Conservation (phyloP, 2,888 invertebrate genomes). For the Eilema caniola region DNA sequence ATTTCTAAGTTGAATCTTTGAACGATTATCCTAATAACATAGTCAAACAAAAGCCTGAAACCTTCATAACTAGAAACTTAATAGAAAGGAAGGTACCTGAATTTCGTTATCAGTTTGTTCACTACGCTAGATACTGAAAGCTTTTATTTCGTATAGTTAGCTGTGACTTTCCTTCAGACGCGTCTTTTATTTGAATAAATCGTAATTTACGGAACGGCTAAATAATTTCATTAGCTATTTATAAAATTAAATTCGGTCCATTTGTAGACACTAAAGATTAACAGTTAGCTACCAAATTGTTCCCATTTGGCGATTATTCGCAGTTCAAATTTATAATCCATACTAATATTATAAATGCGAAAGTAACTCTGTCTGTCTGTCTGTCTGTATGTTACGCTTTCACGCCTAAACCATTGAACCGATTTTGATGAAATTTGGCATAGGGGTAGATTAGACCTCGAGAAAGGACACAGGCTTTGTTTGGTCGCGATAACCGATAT, state of each 20-base stretch:
- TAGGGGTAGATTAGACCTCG: too few relatives aligned
- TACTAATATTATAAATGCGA: too few relatives aligned
- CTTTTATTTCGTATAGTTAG: too few relatives aligned
- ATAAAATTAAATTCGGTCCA: too few relatives aligned
- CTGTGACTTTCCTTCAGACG: not conserved
- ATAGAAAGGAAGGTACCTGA: not conserved
- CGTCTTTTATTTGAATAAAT: not conserved
- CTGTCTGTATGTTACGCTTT: too few relatives aligned
- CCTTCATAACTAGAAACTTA: not conserved
- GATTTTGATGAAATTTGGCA: too few relatives aligned
- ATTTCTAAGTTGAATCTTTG: slow-evolving; percentile 9
- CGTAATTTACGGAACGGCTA: not conserved
- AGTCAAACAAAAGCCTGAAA: slow-evolving; percentile 11
- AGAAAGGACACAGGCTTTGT: too few relatives aligned
- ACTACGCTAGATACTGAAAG: too few relatives aligned
- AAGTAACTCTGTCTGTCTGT: too few relatives aligned
- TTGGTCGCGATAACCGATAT: too few relatives aligned
- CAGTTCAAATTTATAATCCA: not conserved
- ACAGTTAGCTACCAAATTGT: slow-evolving; percentile 6
- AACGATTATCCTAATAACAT: slow-evolving; percentile 16
- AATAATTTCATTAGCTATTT: not conserved
- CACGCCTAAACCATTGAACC: too few relatives aligned
- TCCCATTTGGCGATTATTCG: not conserved
- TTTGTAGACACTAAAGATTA: not conserved
- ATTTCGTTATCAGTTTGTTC: not conserved